These are phyloP conservation scores for Selenia dentaria DNA, from an alignment of 2,888 invertebrate genomes.

Conservation along the genomic window DNA sequence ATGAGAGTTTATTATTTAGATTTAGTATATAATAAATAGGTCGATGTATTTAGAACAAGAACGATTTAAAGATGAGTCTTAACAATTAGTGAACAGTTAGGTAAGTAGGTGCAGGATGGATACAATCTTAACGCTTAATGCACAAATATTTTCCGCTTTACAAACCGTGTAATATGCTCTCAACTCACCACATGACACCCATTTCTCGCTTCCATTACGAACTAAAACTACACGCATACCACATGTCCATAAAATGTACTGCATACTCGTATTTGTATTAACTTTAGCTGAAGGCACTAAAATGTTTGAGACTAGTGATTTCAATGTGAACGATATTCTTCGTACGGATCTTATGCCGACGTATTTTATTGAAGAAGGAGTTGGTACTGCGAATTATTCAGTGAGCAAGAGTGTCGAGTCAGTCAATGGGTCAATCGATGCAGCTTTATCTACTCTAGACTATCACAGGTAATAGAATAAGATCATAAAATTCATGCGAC, in stretches of 20 bases:
- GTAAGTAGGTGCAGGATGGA: constrained; percentile 27
- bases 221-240: background rate
- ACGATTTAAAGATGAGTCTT: no score
- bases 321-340: constrained; percentile 88
- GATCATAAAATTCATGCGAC: no score
- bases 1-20: no score
- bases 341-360: constrained; percentile 89
- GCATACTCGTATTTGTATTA: constrained; percentile 26
- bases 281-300: constrained; percentile 29
- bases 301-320: constrained; percentile 56
- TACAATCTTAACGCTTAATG: constrained; percentile 46
- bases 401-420: constrained; percentile 41
- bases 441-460: constrained; percentile 86
- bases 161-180: constrained; percentile 63
- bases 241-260: constrained; percentile 10
- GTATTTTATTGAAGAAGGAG: constrained; percentile 81
- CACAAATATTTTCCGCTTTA: constrained; percentile 71
- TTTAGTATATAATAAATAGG: no score
- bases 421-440: constrained; percentile 84
- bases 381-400: constrained; percentile 40
- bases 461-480: constrained; percentile 92
- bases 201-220: constrained; percentile 29
- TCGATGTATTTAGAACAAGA: no score
- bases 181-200: constrained; percentile 42
- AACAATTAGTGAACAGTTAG: no score